These are phyloP conservation scores for Xylophagus ater DNA, from an alignment of 2,888 invertebrate genomes.

Conservation along the genomic window DNA sequence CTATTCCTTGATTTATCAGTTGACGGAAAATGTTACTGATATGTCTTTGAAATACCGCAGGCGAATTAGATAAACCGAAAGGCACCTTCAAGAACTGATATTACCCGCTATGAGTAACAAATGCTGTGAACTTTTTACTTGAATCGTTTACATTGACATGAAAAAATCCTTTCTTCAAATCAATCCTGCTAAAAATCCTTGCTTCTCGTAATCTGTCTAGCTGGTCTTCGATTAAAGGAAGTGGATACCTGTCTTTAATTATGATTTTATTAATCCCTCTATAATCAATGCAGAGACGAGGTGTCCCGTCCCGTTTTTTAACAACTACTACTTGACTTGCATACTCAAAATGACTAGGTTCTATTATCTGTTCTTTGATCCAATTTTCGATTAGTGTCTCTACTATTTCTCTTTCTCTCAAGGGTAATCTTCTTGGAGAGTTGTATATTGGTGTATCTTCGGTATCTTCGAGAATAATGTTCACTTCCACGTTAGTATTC, in stretches of 20 bases:
- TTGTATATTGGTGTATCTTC: neutral
- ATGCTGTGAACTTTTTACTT: neutral
- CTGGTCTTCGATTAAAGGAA: conserved; percentile 13
- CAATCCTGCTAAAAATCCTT: too few species aligned
- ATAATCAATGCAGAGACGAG: conserved; percentile 29
- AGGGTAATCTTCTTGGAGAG: conserved; percentile 1
- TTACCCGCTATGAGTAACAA: conserved; percentile 8
- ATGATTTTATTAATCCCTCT: conserved; percentile 7
- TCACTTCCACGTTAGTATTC: neutral
- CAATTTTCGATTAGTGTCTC: conserved; percentile 3
- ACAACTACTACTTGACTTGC: conserved; percentile 18
- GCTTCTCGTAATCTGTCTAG: too few species aligned
- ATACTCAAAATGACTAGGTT: conserved; percentile 12
- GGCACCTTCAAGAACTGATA: conserved; percentile 23
- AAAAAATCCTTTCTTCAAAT: too few species aligned
- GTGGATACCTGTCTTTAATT: conserved; percentile 9
- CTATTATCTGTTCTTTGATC: conserved; percentile 2
- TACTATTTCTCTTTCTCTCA: conserved; percentile 1
- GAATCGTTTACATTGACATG: too few species aligned
- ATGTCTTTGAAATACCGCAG: conserved; percentile 19
- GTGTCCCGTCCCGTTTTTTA: conserved; percentile 8
- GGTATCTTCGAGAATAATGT: neutral
- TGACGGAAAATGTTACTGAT: conserved; percentile 17
- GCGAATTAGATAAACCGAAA: conserved; percentile 27
- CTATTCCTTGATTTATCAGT: conserved; percentile 7